These are phyloP conservation scores for Rhodeus uyekii DNA, from an alignment of 2,797 vertebrate genomes.

Conservation along the genomic window DNA sequence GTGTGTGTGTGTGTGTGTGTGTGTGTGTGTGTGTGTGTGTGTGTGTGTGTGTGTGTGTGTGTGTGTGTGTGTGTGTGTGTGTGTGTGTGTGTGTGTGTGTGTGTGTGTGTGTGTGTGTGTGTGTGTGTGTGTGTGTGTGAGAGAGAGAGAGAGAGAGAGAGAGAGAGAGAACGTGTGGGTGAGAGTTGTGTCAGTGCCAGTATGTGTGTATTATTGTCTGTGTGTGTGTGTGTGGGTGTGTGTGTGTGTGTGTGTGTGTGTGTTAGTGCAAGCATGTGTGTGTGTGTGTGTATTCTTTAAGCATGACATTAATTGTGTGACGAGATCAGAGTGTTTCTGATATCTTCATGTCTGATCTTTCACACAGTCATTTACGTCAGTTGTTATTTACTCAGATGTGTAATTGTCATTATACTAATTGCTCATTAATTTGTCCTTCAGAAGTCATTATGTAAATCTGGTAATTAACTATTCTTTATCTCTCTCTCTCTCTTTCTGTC, in stretches of 20 bases:
- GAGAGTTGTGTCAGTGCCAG: neutral
- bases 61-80: neutral
- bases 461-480: neutral
- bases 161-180: neutral
- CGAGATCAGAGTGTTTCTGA: neutral
- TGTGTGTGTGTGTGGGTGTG: neutral
- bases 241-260: neutral
- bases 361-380: neutral
- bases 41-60: neutral
- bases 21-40: neutral
- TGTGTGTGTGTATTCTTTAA: neutral
- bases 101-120: neutral
- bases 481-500: no score
- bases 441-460: slow-evolving; percentile 8
- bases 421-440: slow-evolving; percentile 31
- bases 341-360: neutral
- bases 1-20: neutral
- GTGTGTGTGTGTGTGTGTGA: neutral
- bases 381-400: slow-evolving; percentile 1
- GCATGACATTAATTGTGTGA: neutral
- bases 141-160: no score
- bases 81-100: no score
- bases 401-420: slow-evolving; percentile 1
- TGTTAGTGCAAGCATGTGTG: neutral
- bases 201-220: no score